phyloP scores from a whole-genome alignment of 92 coral and sea anemone genomes.

The Actinernus sp. region DNA sequence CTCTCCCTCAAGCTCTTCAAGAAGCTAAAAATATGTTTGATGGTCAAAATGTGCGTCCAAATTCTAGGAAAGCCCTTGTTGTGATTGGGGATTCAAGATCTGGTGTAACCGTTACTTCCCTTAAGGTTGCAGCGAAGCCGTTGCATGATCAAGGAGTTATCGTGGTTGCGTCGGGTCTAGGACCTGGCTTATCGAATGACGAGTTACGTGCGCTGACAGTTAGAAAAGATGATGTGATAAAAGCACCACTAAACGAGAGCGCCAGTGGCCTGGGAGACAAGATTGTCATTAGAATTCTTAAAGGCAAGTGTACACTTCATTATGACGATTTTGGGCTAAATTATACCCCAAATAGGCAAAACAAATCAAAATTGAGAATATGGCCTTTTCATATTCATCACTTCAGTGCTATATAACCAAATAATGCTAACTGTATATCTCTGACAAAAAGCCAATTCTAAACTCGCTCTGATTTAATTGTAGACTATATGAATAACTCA shows the following conservation, averaged over 20 bases:
- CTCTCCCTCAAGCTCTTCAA: conserved; percentile 11
- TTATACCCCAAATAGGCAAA: too few species aligned
- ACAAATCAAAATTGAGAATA: too few species aligned
- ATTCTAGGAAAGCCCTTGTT: conserved; percentile 18
- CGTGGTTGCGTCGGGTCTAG: conserved; percentile 18
- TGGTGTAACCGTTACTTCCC: not conserved
- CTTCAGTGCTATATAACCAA: too few species aligned
- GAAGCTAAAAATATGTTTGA: conserved; percentile 7
- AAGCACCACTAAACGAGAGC: conserved; percentile 2
- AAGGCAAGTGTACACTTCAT: conserved; percentile 3
- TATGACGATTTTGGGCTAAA: too few species aligned
- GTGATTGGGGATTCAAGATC: conserved; percentile 20
- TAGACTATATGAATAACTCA: too few species aligned
- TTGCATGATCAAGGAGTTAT: conserved; percentile 12
- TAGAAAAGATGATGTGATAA: conserved; percentile 15
- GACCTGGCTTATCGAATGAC: conserved; percentile 3
- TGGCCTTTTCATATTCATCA: too few species aligned
- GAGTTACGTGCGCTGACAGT: conserved; percentile 10
- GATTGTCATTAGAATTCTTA: conserved; percentile 3
- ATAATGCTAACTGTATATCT: too few species aligned
- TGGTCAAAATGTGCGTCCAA: conserved; percentile 12
- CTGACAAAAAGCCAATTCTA: too few species aligned
- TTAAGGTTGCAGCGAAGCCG: conserved; percentile 4
- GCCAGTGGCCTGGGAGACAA: conserved; percentile 18
- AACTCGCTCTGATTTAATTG: too few species aligned